These are phyloP conservation scores for Euclidia mi DNA, from an alignment of 2,888 invertebrate species.

Conservation along the genomic window DNA sequence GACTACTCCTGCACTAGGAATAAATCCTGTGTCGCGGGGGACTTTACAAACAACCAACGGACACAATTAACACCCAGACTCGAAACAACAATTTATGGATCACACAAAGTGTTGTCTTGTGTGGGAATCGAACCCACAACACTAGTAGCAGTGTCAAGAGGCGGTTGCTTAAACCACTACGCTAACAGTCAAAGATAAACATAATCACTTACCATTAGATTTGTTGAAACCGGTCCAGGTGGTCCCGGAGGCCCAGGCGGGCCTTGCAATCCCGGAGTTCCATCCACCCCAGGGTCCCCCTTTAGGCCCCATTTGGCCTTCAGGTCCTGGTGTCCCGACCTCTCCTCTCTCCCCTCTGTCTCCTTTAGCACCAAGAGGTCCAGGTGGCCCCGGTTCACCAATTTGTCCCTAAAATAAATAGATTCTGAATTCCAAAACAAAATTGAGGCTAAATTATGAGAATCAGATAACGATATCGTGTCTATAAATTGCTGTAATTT, in stretches of 20 bases:
- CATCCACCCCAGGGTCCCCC: slow-evolving; percentile 94
- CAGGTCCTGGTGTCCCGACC: slow-evolving; percentile 90
- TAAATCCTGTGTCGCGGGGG: too few relatives aligned
- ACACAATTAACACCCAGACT: too few relatives aligned
- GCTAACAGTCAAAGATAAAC: too few relatives aligned
- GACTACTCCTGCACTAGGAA: too few relatives aligned
- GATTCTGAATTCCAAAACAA: slow-evolving; percentile 14
- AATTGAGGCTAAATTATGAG: slow-evolving; percentile 29
- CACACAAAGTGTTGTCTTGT: too few relatives aligned
- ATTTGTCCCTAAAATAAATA: slow-evolving; percentile 88
- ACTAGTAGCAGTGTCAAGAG: too few relatives aligned
- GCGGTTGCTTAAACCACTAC: too few relatives aligned
- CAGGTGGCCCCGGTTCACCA: slow-evolving; percentile 93
- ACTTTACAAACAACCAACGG: too few relatives aligned
- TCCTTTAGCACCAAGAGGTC: slow-evolving; percentile 91
- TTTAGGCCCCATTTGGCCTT: slow-evolving; percentile 94
- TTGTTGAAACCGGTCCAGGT: slow-evolving; percentile 70
- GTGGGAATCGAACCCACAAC: too few relatives aligned
- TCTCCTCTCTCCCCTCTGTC: slow-evolving; percentile 93
- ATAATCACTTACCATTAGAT: slow-evolving; percentile 69
- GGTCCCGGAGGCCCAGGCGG: slow-evolving; percentile 93
- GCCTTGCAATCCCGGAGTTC: slow-evolving; percentile 92
- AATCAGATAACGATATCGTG: slow-evolving; percentile 32
- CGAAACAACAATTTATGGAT: too few relatives aligned
- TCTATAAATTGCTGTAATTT: slow-evolving; percentile 40